Evolutionary conservation across 2,888 invertebrate genomes (phyloP).

Genomic region (Coremacera marginata): DNA sequence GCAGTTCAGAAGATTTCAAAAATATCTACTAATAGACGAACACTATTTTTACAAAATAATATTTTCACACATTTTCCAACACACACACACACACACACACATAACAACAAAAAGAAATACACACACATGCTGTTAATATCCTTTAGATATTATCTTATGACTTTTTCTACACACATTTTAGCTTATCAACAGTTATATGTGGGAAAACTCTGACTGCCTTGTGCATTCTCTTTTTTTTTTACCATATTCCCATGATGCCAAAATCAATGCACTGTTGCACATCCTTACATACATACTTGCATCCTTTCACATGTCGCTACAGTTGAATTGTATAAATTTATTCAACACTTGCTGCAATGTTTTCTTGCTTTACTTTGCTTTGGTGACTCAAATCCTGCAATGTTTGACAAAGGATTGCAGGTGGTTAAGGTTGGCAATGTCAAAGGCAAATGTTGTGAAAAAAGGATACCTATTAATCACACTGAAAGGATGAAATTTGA

Average conservation of each 20-base stretch:
- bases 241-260: slow-evolving; percentile 40
- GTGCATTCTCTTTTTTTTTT: background rate
- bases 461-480: slow-evolving; percentile 5
- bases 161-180: background rate
- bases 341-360: slow-evolving; percentile 18
- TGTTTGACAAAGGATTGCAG: slow-evolving; percentile 38
- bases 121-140: background rate
- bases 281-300: slow-evolving; percentile 13
- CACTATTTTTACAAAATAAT: background rate
- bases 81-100: background rate
- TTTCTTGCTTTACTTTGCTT: background rate
- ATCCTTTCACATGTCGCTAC: slow-evolving; percentile 15
- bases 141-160: background rate
- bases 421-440: background rate
- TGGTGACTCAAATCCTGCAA: background rate
- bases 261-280: slow-evolving; percentile 3
- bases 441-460: background rate
- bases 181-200: background rate
- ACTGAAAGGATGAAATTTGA: slow-evolving; percentile 15
- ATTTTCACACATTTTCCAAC: slow-evolving; percentile 1
- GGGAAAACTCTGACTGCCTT: background rate
- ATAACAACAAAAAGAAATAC: background rate
- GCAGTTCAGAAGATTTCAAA: background rate
- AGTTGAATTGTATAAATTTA: slow-evolving; percentile 26
- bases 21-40: background rate